Conservation (phyloP, 1,140 invertebrate genomes). For the Thereuonema tuberculata region DNA sequence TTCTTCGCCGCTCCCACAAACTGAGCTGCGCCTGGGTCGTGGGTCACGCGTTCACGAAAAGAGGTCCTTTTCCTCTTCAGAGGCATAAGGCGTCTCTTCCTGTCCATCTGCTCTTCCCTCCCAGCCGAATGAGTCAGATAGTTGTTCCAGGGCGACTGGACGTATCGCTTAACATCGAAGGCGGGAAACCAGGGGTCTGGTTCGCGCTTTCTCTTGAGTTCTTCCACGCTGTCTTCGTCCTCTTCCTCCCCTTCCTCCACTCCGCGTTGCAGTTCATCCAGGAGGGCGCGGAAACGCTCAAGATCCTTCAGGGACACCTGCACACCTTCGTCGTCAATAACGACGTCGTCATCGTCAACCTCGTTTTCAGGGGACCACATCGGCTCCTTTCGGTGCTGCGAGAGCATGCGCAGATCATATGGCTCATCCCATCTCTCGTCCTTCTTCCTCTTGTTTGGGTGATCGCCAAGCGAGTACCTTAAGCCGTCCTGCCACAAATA, state of each 20-base stretch:
- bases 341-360: neutral
- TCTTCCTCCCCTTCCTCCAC: neutral
- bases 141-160: neutral
- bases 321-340: neutral
- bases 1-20: neutral
- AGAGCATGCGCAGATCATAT: neutral
- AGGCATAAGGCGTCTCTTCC: neutral
- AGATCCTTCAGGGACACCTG: too few species aligned
- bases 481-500: slow-evolving; percentile 3
- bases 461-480: neutral
- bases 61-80: neutral
- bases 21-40: neutral
- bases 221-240: neutral
- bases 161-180: neutral
- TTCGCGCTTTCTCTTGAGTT: neutral
- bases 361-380: neutral
- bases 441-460: neutral
- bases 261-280: neutral
- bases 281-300: too few species aligned
- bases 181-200: slow-evolving; percentile 4
- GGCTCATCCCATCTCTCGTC: neutral
- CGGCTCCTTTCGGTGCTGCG: neutral
- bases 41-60: neutral
- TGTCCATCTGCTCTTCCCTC: neutral
- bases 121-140: too few species aligned